Percentiles rank a stretch among this genome's conserved stretches.
Conservation (phyloP, 2,888 invertebrate genomes). For the Drosophila mettleri region DNA sequence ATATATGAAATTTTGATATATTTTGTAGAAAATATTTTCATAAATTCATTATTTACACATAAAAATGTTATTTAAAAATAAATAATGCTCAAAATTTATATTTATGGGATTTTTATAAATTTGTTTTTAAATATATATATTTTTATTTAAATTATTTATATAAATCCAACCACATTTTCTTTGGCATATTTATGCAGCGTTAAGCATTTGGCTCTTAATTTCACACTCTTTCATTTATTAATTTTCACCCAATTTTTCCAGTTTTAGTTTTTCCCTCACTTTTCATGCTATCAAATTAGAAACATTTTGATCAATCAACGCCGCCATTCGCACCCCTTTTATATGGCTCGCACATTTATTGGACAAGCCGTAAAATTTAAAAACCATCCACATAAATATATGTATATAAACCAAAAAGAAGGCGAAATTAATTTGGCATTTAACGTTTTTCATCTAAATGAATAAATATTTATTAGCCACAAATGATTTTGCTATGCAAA, state of each 20-base stretch:
- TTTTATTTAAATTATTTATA: too few species aligned
- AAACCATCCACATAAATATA: constrained; percentile 58
- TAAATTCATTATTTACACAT: too few species aligned
- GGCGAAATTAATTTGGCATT: constrained; percentile 1
- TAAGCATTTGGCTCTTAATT: too few species aligned
- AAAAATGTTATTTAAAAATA: too few species aligned
- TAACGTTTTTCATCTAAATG: background rate
- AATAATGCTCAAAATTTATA: too few species aligned
- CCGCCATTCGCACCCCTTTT: constrained; percentile 26
- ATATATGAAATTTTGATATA: too few species aligned
- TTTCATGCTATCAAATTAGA: background rate
- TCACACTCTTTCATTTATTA: background rate
- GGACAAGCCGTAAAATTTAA: constrained; percentile 61
- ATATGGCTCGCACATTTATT: constrained; percentile 29
- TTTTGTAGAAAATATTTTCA: too few species aligned
- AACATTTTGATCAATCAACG: constrained; percentile 51
- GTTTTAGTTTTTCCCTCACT: too few species aligned
- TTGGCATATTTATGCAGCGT: too few species aligned
- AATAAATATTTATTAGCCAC: constrained; percentile 8
- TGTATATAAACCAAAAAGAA: constrained; percentile 37
- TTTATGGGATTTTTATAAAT: too few species aligned
- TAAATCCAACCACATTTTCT: too few species aligned
- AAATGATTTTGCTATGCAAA: constrained; percentile 56
- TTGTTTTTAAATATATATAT: too few species aligned
- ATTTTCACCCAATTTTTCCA: background rate